These are phyloP conservation scores for Poeciliopsis prolifica DNA, from an alignment of 2,113 vertebrate genomes.

Conservation along the genomic window DNA sequence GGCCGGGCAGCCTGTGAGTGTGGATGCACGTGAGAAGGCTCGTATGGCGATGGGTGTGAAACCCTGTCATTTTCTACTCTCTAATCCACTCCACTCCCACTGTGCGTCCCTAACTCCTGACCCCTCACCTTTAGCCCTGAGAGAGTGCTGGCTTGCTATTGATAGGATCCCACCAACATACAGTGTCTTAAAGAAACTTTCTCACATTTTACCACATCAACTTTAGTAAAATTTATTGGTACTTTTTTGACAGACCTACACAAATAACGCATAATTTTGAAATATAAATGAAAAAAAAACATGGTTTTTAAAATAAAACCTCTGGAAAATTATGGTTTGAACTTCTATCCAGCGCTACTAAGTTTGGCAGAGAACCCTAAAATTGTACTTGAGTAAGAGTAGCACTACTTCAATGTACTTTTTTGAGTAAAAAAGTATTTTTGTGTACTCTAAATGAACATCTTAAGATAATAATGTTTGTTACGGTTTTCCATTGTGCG, in stretches of 20 bases:
- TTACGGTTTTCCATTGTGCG: no score
- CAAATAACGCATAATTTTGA: no score
- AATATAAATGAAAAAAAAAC: no score
- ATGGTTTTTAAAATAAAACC: no score
- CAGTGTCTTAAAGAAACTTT: neutral
- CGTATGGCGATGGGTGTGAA: constrained; percentile 77
- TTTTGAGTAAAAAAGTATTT: no score
- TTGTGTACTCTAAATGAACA: neutral
- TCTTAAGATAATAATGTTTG: no score
- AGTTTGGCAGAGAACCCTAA: neutral
- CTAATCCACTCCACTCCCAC: constrained; percentile 58
- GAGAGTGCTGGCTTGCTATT: constrained; percentile 57
- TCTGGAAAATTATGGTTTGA: no score
- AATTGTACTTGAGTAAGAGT: neutral
- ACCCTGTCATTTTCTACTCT: constrained; percentile 73
- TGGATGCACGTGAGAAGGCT: constrained; percentile 82
- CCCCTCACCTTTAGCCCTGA: constrained; percentile 19
- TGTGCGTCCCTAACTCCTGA: constrained; percentile 48
- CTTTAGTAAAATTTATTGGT: neutral
- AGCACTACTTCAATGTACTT: no score
- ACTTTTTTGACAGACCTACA: no score
- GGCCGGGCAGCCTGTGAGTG: constrained; percentile 97
- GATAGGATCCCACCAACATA: neutral
- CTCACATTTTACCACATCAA: neutral
- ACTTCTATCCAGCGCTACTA: no score